These are phyloP conservation scores for Limenitis camilla DNA, from an alignment of 2,888 invertebrate species.

Conservation along the genomic window DNA sequence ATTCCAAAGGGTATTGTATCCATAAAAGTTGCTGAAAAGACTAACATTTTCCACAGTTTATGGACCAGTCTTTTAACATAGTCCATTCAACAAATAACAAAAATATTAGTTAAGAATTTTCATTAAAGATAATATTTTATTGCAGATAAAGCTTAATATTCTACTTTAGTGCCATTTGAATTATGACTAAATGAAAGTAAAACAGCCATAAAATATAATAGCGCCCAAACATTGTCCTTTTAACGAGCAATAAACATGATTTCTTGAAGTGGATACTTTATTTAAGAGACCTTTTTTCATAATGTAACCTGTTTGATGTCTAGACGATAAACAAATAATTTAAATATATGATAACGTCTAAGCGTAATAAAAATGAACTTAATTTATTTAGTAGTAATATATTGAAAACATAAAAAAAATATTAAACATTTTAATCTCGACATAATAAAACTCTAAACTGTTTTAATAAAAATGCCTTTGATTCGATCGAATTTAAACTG, in stretches of 20 bases:
- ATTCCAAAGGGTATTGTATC: too few relatives aligned
- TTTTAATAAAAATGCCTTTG: too few relatives aligned
- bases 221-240: background rate
- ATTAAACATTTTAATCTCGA: background rate
- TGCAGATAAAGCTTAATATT: too few relatives aligned
- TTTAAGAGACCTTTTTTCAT: background rate
- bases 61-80: too few relatives aligned
- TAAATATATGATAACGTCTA: slow-evolving; percentile 4
- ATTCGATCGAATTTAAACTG: too few relatives aligned
- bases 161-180: background rate
- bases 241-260: slow-evolving; percentile 1
- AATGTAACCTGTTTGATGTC: slow-evolving; percentile 5
- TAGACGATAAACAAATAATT: slow-evolving; percentile 4
- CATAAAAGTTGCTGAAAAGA: too few relatives aligned
- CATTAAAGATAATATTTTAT: too few relatives aligned
- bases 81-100: too few relatives aligned
- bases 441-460: slow-evolving; percentile 3
- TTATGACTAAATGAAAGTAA: background rate
- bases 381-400: background rate
- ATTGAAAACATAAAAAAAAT: background rate
- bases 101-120: too few relatives aligned
- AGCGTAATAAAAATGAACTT: background rate
- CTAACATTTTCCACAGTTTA: too few relatives aligned
- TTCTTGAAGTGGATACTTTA: slow-evolving; percentile 1
- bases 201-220: slow-evolving; percentile 1